These are phyloP conservation scores for Siphamia tubifer DNA, from an alignment of 2,113 vertebrate genomes.

Conservation along the genomic window DNA sequence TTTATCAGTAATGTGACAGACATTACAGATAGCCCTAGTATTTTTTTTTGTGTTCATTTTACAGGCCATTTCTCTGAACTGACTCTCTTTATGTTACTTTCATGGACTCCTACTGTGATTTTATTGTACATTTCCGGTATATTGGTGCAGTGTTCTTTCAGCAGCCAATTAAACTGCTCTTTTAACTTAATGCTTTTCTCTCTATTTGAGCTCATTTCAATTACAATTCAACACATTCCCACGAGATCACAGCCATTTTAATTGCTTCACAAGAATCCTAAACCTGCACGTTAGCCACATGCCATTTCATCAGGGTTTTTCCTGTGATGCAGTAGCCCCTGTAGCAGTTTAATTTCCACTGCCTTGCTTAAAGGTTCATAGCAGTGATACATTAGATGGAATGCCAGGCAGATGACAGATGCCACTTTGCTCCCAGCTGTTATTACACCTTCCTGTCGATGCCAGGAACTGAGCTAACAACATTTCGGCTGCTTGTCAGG, in stretches of 20 bases:
- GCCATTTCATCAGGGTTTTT: not conserved
- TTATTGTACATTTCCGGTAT: conserved; percentile 11
- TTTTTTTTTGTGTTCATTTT: not conserved
- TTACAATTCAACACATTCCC: conserved; percentile 11
- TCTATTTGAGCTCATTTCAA: conserved; percentile 36
- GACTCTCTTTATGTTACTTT: not conserved
- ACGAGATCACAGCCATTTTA: not conserved
- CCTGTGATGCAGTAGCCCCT: conserved; percentile 13
- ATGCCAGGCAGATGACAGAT: not conserved
- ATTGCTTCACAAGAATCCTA: not conserved
- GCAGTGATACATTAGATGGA: not conserved
- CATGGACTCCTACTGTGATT: conserved; percentile 1
- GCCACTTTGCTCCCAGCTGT: conserved; percentile 10
- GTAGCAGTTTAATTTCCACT: not conserved
- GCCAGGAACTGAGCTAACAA: not conserved
- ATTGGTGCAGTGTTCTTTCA: not conserved
- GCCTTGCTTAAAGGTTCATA: conserved; percentile 17
- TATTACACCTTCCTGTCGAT: not conserved
- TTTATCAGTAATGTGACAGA: too few relatives aligned
- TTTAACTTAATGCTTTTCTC: conserved; percentile 7
- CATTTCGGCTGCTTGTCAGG: not conserved
- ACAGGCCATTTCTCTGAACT: conserved; percentile 17
- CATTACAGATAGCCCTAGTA: not conserved
- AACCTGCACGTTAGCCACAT: not conserved
- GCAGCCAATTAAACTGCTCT: conserved; percentile 10